phyloP scores from a whole-genome alignment of 1,140 invertebrate species.

The Bombus superbus region DNA sequence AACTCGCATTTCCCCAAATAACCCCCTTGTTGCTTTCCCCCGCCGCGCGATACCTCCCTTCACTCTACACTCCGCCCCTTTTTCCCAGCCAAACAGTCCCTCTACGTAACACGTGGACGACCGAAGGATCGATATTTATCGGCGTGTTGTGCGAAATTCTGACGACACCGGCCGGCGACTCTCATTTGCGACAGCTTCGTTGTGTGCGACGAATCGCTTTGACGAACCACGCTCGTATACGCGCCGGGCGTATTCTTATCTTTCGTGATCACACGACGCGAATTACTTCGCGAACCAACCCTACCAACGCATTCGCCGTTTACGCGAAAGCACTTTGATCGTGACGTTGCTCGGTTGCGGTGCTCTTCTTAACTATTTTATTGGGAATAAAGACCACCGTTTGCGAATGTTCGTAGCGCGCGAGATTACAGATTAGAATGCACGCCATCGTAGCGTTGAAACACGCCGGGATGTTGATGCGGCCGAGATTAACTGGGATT shows the following conservation, averaged over 20 bases:
- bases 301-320: background rate
- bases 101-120: slow-evolving; percentile 27
- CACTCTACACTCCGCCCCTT: background rate
- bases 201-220: slow-evolving; percentile 53
- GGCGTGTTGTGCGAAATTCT: slow-evolving; percentile 47
- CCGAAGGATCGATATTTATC: slow-evolving; percentile 62
- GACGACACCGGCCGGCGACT: background rate
- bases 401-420: no score
- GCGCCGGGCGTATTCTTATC: slow-evolving; percentile 38
- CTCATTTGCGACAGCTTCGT: slow-evolving; percentile 32
- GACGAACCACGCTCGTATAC: slow-evolving; percentile 31
- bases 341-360: background rate
- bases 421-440: no score
- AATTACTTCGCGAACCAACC: slow-evolving; percentile 44
- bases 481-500: no score
- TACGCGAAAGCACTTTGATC: slow-evolving; percentile 48
- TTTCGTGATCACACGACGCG: slow-evolving; percentile 53
- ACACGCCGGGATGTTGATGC: no score
- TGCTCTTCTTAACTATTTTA: no score
- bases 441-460: no score
- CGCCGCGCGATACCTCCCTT: no score
- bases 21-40: slow-evolving; percentile 20
- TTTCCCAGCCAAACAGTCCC: slow-evolving; percentile 32
- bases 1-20: slow-evolving; percentile 66
- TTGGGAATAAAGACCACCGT: no score